Base-by-base conservation (phyloP, 2,113 vertebrate genomes). In the Calyptommatus sinebrachiatus region DNA sequence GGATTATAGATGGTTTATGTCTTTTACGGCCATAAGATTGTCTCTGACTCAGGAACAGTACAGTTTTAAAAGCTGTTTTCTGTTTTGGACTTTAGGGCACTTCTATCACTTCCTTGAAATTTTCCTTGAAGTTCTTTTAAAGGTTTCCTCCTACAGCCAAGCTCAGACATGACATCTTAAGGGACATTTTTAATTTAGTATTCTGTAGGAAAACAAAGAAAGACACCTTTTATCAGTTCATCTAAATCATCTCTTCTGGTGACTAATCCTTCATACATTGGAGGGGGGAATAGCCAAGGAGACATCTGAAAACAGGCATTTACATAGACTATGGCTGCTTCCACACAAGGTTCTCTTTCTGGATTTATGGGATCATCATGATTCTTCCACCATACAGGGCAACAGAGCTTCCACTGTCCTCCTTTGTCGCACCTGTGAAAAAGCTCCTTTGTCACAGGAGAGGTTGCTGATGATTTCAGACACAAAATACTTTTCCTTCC, bases 1-100 rank as follows among this genome's bases (percentile, higher is more conserved):
- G 73, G 77, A 84, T 89, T 90, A 76, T 73, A 76, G 86, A 79
- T 86, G 88, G 60, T 85, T 69, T 83, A 83, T 85, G 88, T 71
- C 80, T 24, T 92, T 89, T 88, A 86, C 88, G 84, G 80, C 85
- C 84, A 0, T 69, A 82, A 91, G 84, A 89, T 74, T 87, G 79
- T 81, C 48, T 86, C 80, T 84, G 85, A 82, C 81, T 87, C 85
- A 90, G 41, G 86, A 89, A 85, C 73, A 63, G 69, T 71, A 79
- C 41, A 28, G 86, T 89, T 86, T 68, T 77, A 85, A 77, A 71
- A 77, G 63, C 29, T 81, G 81, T 73, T 89, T 76, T 82, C 66
- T 41, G 21, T 68, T 81, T 78, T 73, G 31, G 50, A 71, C 80
- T 83, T 78, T 22, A 46, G 22, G 12, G 1, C 29, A 0, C 2